Evolutionary conservation across 2,888 invertebrate genomes (phyloP).

Genomic region (Agrotis clavis): DNA sequence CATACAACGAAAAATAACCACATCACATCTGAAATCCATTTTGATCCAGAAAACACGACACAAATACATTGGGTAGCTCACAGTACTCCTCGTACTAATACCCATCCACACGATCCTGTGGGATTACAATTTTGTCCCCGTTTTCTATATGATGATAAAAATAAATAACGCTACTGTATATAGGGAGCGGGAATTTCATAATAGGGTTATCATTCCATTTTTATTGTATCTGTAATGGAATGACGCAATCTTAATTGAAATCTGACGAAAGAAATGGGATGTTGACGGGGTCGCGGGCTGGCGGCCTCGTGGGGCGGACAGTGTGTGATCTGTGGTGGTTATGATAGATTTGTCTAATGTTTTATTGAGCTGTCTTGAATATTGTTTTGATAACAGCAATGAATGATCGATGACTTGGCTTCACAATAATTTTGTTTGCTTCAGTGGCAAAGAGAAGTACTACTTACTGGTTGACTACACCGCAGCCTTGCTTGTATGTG

Average conservation of each 20-base stretch:
- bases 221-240: slow-evolving; percentile 61
- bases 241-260: slow-evolving; percentile 63
- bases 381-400: neutral
- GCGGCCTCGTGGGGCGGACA: neutral
- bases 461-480: too few species aligned
- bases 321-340: slow-evolving; percentile 10
- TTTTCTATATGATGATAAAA: slow-evolving; percentile 52
- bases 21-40: slow-evolving; percentile 56
- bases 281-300: slow-evolving; percentile 21
- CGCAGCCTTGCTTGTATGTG: too few species aligned
- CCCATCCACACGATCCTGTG: slow-evolving; percentile 55
- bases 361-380: slow-evolving; percentile 1
- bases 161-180: slow-evolving; percentile 59
- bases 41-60: slow-evolving; percentile 53
- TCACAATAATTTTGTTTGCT: too few species aligned
- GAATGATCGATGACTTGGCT: neutral
- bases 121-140: slow-evolving; percentile 60
- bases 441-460: too few species aligned
- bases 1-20: slow-evolving; percentile 41
- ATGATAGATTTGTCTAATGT: neutral
- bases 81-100: slow-evolving; percentile 46
- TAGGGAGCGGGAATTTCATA: slow-evolving; percentile 57
- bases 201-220: slow-evolving; percentile 63
- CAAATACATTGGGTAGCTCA: slow-evolving; percentile 47
- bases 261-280: slow-evolving; percentile 42